Evolutionary conservation across 2,113 vertebrate species (phyloP), one percentile per base, ranked within the genome.

Genomic region (Indicator indicator): DNA sequence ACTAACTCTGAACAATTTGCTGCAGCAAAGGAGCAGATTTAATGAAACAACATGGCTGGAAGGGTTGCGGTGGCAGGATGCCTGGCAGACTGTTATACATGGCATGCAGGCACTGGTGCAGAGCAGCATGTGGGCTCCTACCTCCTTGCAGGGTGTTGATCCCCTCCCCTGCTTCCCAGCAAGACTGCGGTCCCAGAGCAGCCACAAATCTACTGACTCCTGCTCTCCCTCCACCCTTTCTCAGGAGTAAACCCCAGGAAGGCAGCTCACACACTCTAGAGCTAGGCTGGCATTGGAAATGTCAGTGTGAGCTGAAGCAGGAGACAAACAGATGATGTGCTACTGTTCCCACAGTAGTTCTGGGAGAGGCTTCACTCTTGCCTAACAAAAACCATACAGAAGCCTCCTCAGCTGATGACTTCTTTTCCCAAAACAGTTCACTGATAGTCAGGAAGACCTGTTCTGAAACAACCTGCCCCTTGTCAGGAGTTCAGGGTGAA

Each of bases 41-140:
- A 81, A 92, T 55, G 94, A 93, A 93, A 86, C 77, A 89, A 48
- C 67, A 30, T 4, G 52, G 59, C 58, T 5, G 1, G 91, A 79
- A 89, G 63, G 73, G 81, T 40, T 89, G 55, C 0, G 0, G 36
- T 59, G 78, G 42, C 79, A 91, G 75, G 82, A 80, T 4, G 1
- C 36, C 52, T 1, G 0, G 56, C 63, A 80, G 81, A 40, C 12
- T 0, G 0, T n/a, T 40, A 11, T n/a, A 28, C n/a, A 6, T 0
- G 1, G 52, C 14, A 8, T 5, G 0, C 28, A 38, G 68, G 13
- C 54, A 56, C 13, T 1, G 0, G 3, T 18, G 42, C 75, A 3
- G 8, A 60, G 75, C 38, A 50, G 20, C 2, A 0, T 0, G 0
- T 28, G 79, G 69, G 21, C 46, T 81, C 68, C 60, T 54, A 54